Base-by-base conservation (phyloP, 1,140 invertebrate species). In the Bradysia coprophila region DNA sequence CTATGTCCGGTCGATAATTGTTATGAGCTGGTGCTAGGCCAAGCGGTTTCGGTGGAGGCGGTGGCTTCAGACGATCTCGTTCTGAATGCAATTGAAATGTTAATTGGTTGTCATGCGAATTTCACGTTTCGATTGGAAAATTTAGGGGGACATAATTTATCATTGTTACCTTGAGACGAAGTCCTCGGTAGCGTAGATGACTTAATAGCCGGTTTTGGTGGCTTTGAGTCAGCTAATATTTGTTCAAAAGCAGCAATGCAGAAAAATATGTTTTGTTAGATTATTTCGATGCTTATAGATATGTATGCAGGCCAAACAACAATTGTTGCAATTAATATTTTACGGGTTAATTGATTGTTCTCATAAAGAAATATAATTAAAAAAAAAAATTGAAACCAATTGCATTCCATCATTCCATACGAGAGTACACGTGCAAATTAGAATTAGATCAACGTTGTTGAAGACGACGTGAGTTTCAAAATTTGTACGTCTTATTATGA, bases 161-260 rank as follows among this genome's bases (percentile, higher is more conserved):
- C n/a, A n/a, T n/a, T n/a, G n/a, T 81, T 84, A 89, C 86, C 86
- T 86, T 89, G 85, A 47, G 83, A 87, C 50, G 85, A 88, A 60
- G 81, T 88, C 71, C 86, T 73, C 54, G 86, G 86, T 62, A 91
- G 76, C 54, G 86, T 90, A 51, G 85, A 89, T 56, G 85, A 88
- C 73, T 91, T 91, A 67, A 91, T 90, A 61, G 87, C 87, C 62
- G 87, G 85, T 75, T 90, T 91, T 57, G 85, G 77, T 58, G 87
- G 86, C 72, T 89, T 89, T 66, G 81, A 79, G 68, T 89, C 83
- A 70, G 81, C 84, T 88, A 67, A 15, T 34, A 34, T 34, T 13
- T 34, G 36, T 38, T 2, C 21, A 18, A 18, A 38, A 38, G 36
- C 36, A 38, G 36, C 36, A 38, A 19, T 18, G 18, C 10, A 38